Evolutionary conservation across 2,888 invertebrate species (phyloP).

Genomic region (Leptothorax acervorum): DNA sequence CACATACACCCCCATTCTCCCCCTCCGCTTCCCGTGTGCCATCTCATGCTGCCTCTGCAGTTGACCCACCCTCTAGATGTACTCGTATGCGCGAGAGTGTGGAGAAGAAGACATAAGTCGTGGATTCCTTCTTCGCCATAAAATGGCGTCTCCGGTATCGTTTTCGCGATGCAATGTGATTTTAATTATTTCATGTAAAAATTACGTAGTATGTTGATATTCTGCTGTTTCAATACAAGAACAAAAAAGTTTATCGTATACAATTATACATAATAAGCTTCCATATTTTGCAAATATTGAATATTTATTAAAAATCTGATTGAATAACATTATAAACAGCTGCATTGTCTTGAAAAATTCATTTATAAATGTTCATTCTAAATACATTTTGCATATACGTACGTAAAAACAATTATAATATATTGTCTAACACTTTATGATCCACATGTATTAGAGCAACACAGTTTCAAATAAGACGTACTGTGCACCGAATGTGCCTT

Average conservation of each 20-base stretch:
- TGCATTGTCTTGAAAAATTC: background rate
- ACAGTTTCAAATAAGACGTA: background rate
- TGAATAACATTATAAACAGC: background rate
- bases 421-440: background rate
- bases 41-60: constrained; percentile 40
- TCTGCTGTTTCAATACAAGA: background rate
- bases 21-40: constrained; percentile 51
- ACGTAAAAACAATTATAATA: background rate
- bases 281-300: background rate
- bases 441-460: background rate
- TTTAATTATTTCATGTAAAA: background rate
- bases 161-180: background rate
- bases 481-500: background rate
- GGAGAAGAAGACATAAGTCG: constrained; percentile 60
- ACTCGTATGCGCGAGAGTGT: constrained; percentile 50
- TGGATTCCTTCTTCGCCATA: constrained; percentile 53
- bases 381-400: background rate
- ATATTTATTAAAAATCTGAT: background rate
- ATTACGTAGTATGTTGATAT: background rate
- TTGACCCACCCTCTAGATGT: constrained; percentile 48
- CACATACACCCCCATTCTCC: constrained; percentile 69
- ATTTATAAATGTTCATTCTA: background rate
- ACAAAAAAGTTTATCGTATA: background rate
- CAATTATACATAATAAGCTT: background rate
- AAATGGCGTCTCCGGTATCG: constrained; percentile 64